phyloP scores from a whole-genome alignment of 2,888 invertebrate species.

The Standfussiana lucernea region DNA sequence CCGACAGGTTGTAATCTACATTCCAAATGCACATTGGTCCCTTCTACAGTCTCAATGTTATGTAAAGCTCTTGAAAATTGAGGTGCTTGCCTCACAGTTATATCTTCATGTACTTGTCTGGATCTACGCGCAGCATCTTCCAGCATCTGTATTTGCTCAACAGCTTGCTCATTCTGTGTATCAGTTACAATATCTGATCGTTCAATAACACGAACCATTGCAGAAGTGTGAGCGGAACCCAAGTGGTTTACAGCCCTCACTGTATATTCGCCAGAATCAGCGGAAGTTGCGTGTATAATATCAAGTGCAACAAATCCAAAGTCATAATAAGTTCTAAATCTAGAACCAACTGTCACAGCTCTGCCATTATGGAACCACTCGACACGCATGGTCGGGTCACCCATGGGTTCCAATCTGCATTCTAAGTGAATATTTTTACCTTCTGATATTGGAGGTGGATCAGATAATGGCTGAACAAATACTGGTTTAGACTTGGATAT shows the following conservation, averaged over 20 bases:
- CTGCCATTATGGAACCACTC: constrained; percentile 99
- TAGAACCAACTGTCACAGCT: constrained; percentile 96
- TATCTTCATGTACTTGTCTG: constrained; percentile 94
- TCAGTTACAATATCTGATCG: constrained; percentile 96
- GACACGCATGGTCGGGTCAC: constrained; percentile 98
- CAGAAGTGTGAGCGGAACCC: constrained; percentile 97
- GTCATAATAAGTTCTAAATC: constrained; percentile 98
- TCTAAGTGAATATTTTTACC: constrained; percentile 97
- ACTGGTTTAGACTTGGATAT: constrained; percentile 98
- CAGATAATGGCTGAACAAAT: constrained; percentile 96
- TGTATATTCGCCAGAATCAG: constrained; percentile 98
- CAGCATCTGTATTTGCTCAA: constrained; percentile 97
- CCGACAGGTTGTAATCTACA: constrained; percentile 97
- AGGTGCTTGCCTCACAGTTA: constrained; percentile 95
- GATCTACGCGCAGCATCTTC: constrained; percentile 94
- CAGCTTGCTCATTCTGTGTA: constrained; percentile 97
- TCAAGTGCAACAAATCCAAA: constrained; percentile 99
- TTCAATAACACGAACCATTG: constrained; percentile 96
- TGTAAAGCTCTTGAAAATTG: constrained; percentile 96
- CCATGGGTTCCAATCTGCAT: constrained; percentile 98
- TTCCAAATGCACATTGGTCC: constrained; percentile 97
- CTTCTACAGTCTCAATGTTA: constrained; percentile 97
- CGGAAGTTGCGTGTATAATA: constrained; percentile 97
- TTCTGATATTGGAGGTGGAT: constrained; percentile 96
- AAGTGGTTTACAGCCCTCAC: constrained; percentile 97